A percentile compares a stretch with the other conserved stretches of the same genome.
Evolutionary conservation across 1,140 invertebrate species (phyloP).

Genomic region (Neuroterus valhalla): DNA sequence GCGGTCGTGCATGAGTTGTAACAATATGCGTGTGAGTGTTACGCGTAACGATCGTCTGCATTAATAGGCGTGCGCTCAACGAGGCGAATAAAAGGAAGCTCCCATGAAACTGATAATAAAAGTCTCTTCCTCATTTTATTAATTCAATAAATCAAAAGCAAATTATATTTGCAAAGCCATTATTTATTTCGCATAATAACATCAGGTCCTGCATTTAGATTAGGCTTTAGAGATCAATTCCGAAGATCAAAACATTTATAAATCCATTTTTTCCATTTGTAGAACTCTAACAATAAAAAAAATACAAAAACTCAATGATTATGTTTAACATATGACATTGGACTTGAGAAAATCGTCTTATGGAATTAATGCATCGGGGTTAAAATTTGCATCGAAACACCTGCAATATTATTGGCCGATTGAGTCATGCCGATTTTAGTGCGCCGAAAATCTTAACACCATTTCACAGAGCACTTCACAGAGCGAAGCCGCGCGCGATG

Average conservation of each 20-base stretch:
- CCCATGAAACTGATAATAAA: neutral
- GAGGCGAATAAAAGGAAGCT: slow-evolving; percentile 1
- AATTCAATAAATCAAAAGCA: neutral
- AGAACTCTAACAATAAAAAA: no score
- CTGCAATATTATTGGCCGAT: neutral
- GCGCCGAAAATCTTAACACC: slow-evolving; percentile 25
- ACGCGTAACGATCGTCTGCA: slow-evolving; percentile 1
- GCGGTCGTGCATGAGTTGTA: neutral
- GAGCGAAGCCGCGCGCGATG: slow-evolving; percentile 43
- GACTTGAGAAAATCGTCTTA: no score
- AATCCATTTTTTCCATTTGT: no score
- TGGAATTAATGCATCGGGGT: no score
- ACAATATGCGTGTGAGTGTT: neutral
- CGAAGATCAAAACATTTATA: no score
- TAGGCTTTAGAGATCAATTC: no score
- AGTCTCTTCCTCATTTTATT: neutral
- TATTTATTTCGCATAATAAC: neutral
- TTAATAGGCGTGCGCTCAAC: neutral
- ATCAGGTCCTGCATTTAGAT: no score
- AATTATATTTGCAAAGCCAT: neutral
- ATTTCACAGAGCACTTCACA: slow-evolving; percentile 2
- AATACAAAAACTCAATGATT: no score
- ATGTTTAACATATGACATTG: no score
- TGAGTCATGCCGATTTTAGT: slow-evolving; percentile 18
- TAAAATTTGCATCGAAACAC: neutral